phyloP scores from a whole-genome alignment of 2,888 invertebrate species.

The Nematopogon swammerdamellus region DNA sequence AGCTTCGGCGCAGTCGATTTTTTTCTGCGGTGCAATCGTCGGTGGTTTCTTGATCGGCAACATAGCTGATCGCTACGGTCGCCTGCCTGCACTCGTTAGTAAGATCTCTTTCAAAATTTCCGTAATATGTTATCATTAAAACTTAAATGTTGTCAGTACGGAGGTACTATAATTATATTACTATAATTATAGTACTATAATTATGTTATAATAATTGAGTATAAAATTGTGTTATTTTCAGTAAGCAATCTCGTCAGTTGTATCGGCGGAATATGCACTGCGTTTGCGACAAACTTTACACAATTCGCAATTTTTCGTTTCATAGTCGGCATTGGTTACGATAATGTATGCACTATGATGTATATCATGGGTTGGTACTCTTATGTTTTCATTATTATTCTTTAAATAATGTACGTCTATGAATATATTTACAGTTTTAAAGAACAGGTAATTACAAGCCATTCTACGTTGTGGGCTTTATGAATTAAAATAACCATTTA shows the following conservation, averaged over 20 bases:
- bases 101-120: constrained; percentile 11
- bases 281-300: constrained; percentile 22
- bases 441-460: no score
- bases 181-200: no score
- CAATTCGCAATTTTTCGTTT: constrained; percentile 29
- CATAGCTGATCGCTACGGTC: constrained; percentile 30
- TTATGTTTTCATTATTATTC: no score
- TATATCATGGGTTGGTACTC: constrained; percentile 14
- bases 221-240: no score
- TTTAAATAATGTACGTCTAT: no score
- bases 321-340: constrained; percentile 34
- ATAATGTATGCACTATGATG: constrained; percentile 35
- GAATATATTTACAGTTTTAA: no score
- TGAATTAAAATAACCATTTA: no score
- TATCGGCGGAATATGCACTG: constrained; percentile 23
- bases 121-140: no score
- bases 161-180: no score
- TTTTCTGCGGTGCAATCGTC: constrained; percentile 31
- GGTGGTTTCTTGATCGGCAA: constrained; percentile 32
- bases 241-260: constrained; percentile 22
- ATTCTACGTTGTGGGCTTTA: no score
- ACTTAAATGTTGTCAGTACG: no score
- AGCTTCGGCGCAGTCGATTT: constrained; percentile 32
- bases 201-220: no score
- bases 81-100: constrained; percentile 25